Evolutionary conservation across 2,888 invertebrate species (phyloP).

Genomic region (Drosophila anomalipes): DNA sequence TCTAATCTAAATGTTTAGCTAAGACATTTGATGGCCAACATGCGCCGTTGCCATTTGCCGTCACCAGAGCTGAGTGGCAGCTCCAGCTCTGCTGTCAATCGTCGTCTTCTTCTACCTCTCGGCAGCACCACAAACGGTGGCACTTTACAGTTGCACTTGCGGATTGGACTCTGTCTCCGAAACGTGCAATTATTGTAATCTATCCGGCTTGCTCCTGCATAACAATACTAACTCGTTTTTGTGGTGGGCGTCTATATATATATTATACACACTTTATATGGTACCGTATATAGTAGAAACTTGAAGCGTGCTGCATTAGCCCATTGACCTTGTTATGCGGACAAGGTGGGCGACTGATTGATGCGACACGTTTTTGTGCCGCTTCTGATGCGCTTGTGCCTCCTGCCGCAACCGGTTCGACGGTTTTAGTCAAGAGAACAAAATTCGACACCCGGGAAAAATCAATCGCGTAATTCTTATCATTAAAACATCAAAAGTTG

Average conservation of each 20-base stretch:
- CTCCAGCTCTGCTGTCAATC: conserved; percentile 72
- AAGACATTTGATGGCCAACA: conserved; percentile 79
- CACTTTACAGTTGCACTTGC: conserved; percentile 83
- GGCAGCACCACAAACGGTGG: conserved; percentile 75
- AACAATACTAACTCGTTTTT: conserved; percentile 23
- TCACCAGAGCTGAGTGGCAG: conserved; percentile 67
- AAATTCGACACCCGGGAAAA: conserved; percentile 73
- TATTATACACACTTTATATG: background rate
- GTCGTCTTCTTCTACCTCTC: conserved; percentile 40
- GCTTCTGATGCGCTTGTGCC: conserved; percentile 40
- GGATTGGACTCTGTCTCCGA: conserved; percentile 67
- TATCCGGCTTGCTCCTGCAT: conserved; percentile 44
- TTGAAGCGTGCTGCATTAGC: conserved; percentile 61
- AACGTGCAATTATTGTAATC: conserved; percentile 76
- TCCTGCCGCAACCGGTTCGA: conserved; percentile 47
- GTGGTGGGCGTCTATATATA: conserved; percentile 52
- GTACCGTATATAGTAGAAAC: conserved; percentile 6
- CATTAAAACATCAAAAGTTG: conserved; percentile 79
- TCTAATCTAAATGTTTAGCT: conserved; percentile 79
- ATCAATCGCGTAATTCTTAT: conserved; percentile 79
- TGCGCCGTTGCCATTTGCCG: conserved; percentile 50
- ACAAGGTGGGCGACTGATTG: conserved; percentile 54
- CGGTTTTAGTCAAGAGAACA: conserved; percentile 31
- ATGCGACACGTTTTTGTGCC: conserved; percentile 71
- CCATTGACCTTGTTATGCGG: conserved; percentile 77